Percentiles rank a stretch among this genome's conserved stretches.
Conservation (phyloP, 2,888 invertebrate genomes). For the Drosophila siamana region DNA sequence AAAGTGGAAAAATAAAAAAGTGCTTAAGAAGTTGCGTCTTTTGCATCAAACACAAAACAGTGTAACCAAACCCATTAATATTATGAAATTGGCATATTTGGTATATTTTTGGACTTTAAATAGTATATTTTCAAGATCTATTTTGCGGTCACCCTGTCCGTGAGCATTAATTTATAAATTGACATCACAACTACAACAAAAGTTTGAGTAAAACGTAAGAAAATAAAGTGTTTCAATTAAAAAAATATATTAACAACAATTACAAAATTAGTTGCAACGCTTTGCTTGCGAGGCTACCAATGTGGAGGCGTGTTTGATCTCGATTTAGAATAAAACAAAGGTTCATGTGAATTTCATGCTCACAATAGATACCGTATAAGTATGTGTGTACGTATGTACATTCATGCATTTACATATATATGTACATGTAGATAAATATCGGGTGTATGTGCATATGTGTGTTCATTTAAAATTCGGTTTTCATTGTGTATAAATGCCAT, state of each 20-base stretch:
- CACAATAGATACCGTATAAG: slow-evolving; percentile 2
- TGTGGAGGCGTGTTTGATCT: slow-evolving; percentile 19
- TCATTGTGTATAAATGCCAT: background rate
- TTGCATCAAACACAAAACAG: background rate
- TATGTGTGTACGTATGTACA: slow-evolving; percentile 9
- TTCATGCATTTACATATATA: background rate
- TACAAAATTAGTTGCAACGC: slow-evolving; percentile 1
- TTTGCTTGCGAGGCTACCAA: slow-evolving; percentile 2
- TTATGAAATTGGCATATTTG: background rate
- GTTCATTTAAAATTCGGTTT: background rate
- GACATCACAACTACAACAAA: background rate
- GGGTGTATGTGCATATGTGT: slow-evolving; percentile 4
- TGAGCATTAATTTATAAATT: slow-evolving; percentile 57
- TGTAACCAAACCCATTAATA: background rate
- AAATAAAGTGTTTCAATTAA: slow-evolving; percentile 36
- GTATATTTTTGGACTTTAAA: slow-evolving; percentile 1
- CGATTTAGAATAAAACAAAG: slow-evolving; percentile 22
- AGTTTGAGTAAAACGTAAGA: slow-evolving; percentile 55
- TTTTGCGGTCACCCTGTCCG: slow-evolving; percentile 11
- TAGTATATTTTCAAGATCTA: background rate
- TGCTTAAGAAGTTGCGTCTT: background rate
- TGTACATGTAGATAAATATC: slow-evolving; percentile 6
- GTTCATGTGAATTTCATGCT: slow-evolving; percentile 36
- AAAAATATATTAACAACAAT: slow-evolving; percentile 23
- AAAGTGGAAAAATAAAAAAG: background rate